phyloP scores from a whole-genome alignment of 1,140 invertebrate genomes.

The Neotoxoptera formosana region DNA sequence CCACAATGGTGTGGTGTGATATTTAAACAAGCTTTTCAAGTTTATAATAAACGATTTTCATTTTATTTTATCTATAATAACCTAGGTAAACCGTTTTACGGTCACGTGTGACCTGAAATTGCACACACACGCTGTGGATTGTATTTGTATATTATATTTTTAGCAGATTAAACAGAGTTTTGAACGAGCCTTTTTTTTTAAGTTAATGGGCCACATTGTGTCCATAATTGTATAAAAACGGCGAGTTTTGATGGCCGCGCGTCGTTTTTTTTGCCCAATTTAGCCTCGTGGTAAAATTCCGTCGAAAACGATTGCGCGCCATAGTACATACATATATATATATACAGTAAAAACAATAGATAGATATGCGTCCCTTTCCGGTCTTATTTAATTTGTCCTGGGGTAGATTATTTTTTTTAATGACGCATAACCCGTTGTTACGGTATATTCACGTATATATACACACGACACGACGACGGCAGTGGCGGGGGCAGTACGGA shows the following conservation, averaged over 20 bases:
- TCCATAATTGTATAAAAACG: background rate
- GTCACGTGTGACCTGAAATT: background rate
- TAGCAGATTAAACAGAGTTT: background rate
- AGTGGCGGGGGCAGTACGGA: background rate
- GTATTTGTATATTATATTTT: background rate
- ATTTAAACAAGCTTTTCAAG: background rate
- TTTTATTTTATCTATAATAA: background rate
- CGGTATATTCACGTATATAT: constrained; percentile 25
- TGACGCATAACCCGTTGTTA: constrained; percentile 50
- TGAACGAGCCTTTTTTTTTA: background rate
- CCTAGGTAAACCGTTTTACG: background rate
- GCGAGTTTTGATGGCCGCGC: background rate
- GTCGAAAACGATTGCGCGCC: background rate
- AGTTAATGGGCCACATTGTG: background rate
- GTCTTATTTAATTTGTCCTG: constrained; percentile 49
- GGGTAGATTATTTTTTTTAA: constrained; percentile 53
- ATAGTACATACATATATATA: background rate
- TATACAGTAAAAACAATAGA: background rate
- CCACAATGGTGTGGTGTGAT: background rate
- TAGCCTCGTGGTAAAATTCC: background rate
- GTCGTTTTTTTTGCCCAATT: constrained; percentile 24
- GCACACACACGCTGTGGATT: background rate
- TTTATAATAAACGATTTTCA: background rate
- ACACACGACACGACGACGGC: background rate
- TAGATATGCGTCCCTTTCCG: background rate